Conservation (phyloP, 2,797 vertebrate species). For the Anableps anableps region DNA sequence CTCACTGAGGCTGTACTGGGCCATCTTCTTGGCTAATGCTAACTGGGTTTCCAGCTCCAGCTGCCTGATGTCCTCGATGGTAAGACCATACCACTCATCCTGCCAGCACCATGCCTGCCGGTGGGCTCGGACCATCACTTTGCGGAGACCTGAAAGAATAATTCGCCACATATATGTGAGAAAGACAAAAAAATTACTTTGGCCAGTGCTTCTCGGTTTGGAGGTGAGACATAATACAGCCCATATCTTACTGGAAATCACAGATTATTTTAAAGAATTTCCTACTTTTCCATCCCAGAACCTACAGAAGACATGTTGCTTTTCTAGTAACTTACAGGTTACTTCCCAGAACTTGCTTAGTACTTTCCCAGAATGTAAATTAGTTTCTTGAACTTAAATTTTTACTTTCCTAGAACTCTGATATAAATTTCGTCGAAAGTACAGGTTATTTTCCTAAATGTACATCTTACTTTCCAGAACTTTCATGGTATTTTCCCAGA, state of each 20-base stretch:
- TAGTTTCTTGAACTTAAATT: background rate
- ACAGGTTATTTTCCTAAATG: background rate
- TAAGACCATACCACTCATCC: conserved; percentile 97
- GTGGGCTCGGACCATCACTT: conserved; percentile 97
- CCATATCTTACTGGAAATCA: background rate
- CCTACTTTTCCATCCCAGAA: background rate
- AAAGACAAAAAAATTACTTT: background rate
- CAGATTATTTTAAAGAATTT: background rate
- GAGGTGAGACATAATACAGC: background rate
- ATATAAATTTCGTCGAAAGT: background rate
- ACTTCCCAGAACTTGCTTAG: background rate
- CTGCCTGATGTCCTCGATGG: conserved; percentile 94
- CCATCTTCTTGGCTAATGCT: conserved; percentile 96
- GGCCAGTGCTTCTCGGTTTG: background rate
- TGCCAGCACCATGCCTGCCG: conserved; percentile 99
- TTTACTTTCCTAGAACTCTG: background rate
- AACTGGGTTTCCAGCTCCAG: conserved; percentile 96
- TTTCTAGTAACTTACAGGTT: background rate
- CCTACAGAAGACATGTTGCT: background rate
- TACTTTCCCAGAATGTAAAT: background rate
- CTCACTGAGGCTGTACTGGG: conserved; percentile 88
- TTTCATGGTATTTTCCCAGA: background rate
- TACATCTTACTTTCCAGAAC: background rate
- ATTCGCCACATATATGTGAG: background rate
- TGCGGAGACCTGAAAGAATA: conserved; percentile 86